phyloP scores from a whole-genome alignment of 2,113 vertebrate genomes.

The Dasyornis broadbenti region DNA sequence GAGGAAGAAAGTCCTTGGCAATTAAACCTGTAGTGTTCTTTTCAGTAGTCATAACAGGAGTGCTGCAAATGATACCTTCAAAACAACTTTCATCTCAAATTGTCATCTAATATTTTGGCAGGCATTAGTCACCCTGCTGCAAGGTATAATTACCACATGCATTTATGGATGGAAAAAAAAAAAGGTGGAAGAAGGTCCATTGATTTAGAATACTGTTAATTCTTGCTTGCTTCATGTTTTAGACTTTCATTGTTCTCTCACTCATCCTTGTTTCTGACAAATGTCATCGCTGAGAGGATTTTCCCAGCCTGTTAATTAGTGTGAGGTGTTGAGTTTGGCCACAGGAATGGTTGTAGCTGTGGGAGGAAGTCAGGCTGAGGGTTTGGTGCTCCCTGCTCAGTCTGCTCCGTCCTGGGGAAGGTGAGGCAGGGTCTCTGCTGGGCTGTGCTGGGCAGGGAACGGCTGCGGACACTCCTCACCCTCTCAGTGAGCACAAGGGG shows the following conservation, averaged over 20 bases:
- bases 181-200: neutral
- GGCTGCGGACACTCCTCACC: neutral
- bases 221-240: neutral
- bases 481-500: neutral
- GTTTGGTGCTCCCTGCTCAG: neutral
- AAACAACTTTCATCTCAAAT: conserved; percentile 12
- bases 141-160: neutral
- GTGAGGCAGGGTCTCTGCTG: neutral
- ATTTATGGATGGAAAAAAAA: neutral
- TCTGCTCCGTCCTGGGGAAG: neutral
- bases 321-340: neutral
- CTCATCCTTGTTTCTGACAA: neutral
- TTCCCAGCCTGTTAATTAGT: neutral
- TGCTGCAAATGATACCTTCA: neutral
- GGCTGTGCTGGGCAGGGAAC: neutral
- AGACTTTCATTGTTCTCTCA: neutral
- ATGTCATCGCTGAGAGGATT: neutral
- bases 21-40: neutral
- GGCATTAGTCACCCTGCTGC: neutral
- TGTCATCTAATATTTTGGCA: conserved; percentile 15
- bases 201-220: neutral
- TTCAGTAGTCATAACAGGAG: neutral
- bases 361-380: neutral
- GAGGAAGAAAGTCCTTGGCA: neutral
- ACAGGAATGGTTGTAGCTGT: fast-evolving